A percentile compares a stretch with the other conserved stretches of the same genome.
phyloP scores from a whole-genome alignment of 2,797 vertebrate genomes.

The Neosalanx taihuensis region DNA sequence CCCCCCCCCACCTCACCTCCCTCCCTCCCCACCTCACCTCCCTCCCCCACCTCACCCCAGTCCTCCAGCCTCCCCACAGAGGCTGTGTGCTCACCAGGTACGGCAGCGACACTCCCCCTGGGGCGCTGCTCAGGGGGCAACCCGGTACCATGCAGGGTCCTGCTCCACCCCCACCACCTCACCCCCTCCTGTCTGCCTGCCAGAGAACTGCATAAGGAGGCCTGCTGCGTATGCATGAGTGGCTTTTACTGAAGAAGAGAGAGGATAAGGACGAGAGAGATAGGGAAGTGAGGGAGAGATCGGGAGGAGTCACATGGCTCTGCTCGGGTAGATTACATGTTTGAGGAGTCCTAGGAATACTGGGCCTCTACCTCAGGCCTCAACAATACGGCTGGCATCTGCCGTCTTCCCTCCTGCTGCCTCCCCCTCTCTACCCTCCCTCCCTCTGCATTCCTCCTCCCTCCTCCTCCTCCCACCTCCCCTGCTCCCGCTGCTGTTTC shows the following conservation, averaged over 20 bases:
- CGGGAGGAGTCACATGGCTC: conserved; percentile 35
- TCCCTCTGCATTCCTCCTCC: conserved; percentile 10
- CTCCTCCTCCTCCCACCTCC: background rate
- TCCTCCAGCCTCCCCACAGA: conserved; percentile 27
- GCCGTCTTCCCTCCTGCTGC: conserved; percentile 20
- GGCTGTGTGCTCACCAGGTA: conserved; percentile 39
- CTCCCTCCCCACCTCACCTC: no score
- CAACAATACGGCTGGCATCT: conserved; percentile 46
- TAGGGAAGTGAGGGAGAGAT: background rate
- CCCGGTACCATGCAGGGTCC: conserved; percentile 7
- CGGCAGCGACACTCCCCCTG: conserved; percentile 5
- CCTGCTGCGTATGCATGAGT: conserved; percentile 24
- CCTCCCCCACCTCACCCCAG: no score
- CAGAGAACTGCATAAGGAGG: conserved; percentile 1
- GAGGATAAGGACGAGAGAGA: background rate
- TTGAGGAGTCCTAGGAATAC: conserved; percentile 30
- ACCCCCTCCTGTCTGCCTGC: background rate
- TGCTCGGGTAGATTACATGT: conserved; percentile 45
- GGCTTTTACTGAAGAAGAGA: conserved; percentile 19
- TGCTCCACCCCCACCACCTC: background rate
- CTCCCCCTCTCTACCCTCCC: conserved; percentile 18
- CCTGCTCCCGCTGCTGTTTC: background rate
- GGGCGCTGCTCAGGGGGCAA: conserved; percentile 27
- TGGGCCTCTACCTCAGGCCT: conserved; percentile 37
- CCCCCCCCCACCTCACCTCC: no score